phyloP scores from a whole-genome alignment of 1,140 invertebrate genomes.

The Dysdera silvatica region DNA sequence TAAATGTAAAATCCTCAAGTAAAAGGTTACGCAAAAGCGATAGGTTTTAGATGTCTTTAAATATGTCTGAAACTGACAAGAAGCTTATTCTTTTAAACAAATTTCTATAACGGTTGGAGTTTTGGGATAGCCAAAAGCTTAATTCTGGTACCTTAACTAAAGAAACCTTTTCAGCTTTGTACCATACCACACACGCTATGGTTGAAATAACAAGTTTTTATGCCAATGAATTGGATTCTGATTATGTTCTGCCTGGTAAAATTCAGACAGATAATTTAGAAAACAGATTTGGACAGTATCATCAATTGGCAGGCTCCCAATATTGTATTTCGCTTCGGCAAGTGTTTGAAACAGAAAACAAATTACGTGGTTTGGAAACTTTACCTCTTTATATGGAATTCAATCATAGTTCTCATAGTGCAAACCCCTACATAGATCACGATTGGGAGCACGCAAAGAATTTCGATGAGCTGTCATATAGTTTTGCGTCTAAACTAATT shows the following conservation, averaged over 20 bases:
- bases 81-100: no score
- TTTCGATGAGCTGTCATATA: no score
- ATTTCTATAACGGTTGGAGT: not conserved
- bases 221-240: not conserved
- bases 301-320: not conserved
- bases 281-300: slow-evolving; percentile 8
- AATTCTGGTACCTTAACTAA: not conserved
- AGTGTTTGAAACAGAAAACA: not conserved
- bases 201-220: not conserved
- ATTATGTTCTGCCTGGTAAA: slow-evolving; percentile 7
- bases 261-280: slow-evolving; percentile 11
- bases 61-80: no score
- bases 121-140: not conserved
- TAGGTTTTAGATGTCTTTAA: no score
- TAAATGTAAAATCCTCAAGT: no score
- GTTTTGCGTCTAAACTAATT: no score
- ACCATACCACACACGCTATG: not conserved
- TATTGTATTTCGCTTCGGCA: slow-evolving; percentile 1
- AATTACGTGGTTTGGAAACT: no score
- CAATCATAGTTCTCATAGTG: no score
- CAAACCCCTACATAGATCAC: no score
- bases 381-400: no score
- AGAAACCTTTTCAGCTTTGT: not conserved
- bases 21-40: no score
- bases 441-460: no score